A percentile compares a stretch with the other conserved stretches of the same genome.
phyloP scores from a whole-genome alignment of 2,113 vertebrate genomes.

The Hucho hucho region DNA sequence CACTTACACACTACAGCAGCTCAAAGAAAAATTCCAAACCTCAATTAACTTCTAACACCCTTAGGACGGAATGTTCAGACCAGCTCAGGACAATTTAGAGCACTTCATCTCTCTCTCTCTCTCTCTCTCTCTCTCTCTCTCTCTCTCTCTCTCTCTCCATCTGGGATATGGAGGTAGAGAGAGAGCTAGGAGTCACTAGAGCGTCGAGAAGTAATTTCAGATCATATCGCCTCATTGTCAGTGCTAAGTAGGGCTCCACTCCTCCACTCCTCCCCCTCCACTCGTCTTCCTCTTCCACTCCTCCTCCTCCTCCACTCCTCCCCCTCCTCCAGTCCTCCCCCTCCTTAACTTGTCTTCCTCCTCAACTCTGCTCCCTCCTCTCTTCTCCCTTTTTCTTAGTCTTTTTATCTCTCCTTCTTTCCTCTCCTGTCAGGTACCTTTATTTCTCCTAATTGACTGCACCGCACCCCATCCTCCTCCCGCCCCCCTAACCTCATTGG shows the following conservation, averaged over 20 bases:
- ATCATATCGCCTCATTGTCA: conserved; percentile 65
- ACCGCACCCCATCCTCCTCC: conserved; percentile 20
- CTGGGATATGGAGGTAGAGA: neutral
- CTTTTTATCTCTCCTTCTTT: conserved; percentile 12
- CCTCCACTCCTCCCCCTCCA: neutral
- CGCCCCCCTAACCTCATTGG: conserved; percentile 55
- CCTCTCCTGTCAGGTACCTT: conserved; percentile 36
- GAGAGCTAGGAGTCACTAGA: conserved; percentile 52
- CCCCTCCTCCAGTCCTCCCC: too few relatives aligned
- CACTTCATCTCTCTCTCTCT: conserved; percentile 19
- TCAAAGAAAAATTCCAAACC: conserved; percentile 26
- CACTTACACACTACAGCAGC: conserved; percentile 23
- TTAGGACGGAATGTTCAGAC: conserved; percentile 44
- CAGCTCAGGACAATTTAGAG: conserved; percentile 53
- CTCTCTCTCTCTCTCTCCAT: conserved; percentile 17
- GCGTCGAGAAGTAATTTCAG: conserved; percentile 69
- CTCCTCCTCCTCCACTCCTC: too few relatives aligned
- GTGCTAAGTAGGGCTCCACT: conserved; percentile 50
- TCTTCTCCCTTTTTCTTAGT: neutral
- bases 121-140: conserved; percentile 4
- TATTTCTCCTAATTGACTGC: conserved; percentile 2
- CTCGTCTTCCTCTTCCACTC: neutral
- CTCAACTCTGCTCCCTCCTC: too few relatives aligned
- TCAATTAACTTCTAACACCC: conserved; percentile 59
- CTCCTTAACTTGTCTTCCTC: too few relatives aligned